Evolutionary conservation across 2,113 vertebrate species (phyloP).

Genomic region (Pollachius pollachius): DNA sequence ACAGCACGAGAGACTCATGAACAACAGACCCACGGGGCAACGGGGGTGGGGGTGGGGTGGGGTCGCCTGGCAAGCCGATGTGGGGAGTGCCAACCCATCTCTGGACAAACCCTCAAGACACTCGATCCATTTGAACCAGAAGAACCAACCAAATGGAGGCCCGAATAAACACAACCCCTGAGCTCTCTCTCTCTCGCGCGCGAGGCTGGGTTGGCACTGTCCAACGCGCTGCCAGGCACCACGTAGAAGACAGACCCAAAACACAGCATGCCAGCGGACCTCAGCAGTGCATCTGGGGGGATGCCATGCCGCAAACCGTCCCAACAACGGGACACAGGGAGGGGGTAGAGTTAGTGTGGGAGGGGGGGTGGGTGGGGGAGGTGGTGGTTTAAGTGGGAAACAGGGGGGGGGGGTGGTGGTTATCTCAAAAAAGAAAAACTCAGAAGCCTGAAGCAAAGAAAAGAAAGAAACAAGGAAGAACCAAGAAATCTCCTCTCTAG

Average conservation of each 20-base stretch:
- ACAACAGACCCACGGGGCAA: slow-evolving; percentile 69
- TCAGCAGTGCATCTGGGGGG: slow-evolving; percentile 72
- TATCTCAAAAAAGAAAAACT: slow-evolving; percentile 39
- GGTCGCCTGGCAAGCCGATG: slow-evolving; percentile 46
- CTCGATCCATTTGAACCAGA: slow-evolving; percentile 24
- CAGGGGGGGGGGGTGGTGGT: slow-evolving; percentile 32
- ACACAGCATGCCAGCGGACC: slow-evolving; percentile 75
- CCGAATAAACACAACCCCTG: slow-evolving; percentile 23
- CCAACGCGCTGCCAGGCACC: slow-evolving; percentile 53
- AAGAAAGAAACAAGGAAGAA: slow-evolving; percentile 29
- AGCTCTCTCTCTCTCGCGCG: slow-evolving; percentile 5
- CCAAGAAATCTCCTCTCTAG: slow-evolving; percentile 34
- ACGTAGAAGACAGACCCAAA: slow-evolving; percentile 65
- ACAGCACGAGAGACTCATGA: slow-evolving; percentile 70
- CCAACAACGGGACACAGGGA: slow-evolving; percentile 32
- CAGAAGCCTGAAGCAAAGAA: slow-evolving; percentile 38
- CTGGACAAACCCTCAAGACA: slow-evolving; percentile 28
- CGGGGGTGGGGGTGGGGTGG: slow-evolving; percentile 41
- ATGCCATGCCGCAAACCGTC: slow-evolving; percentile 74
- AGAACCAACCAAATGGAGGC: slow-evolving; percentile 31
- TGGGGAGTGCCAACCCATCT: slow-evolving; percentile 59
- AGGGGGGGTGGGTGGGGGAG: slow-evolving; percentile 30
- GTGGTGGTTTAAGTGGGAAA: slow-evolving; percentile 19
- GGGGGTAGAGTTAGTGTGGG: slow-evolving; percentile 10
- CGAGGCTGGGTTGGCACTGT: slow-evolving; percentile 66